Evolutionary conservation across 2,797 vertebrate genomes (phyloP).

Genomic region (Pangasius mekongensis): DNA sequence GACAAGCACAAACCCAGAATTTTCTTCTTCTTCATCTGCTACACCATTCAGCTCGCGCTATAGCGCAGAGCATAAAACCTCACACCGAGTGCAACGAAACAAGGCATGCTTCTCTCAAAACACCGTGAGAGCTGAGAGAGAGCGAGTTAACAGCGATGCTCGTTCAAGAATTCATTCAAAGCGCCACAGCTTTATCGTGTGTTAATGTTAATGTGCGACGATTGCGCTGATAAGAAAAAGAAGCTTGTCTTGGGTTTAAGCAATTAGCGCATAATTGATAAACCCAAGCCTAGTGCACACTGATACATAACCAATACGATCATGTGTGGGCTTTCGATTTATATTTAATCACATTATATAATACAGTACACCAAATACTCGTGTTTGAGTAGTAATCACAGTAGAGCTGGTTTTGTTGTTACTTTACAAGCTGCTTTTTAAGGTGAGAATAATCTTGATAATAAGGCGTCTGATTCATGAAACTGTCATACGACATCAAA

Average conservation of each 20-base stretch:
- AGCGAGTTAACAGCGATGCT: neutral
- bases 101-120: neutral
- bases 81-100: neutral
- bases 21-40: constrained; percentile 20
- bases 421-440: neutral
- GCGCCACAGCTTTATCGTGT: neutral
- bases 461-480: neutral
- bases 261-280: neutral
- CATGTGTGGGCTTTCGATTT: neutral
- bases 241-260: neutral
- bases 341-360: neutral
- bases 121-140: neutral
- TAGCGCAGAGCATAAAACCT: constrained; percentile 14
- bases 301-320: neutral
- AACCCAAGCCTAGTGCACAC: neutral
- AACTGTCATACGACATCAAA: too few species aligned
- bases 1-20: constrained; percentile 41
- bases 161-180: neutral
- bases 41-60: constrained; percentile 34
- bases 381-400: neutral
- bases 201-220: neutral
- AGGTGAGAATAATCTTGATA: neutral
- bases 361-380: neutral
- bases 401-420: neutral
- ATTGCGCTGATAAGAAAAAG: neutral